Evolutionary conservation across 37 sponge, comb jelly and placozoan species (phyloP).

Genomic region (Haliclona indistincta): DNA sequence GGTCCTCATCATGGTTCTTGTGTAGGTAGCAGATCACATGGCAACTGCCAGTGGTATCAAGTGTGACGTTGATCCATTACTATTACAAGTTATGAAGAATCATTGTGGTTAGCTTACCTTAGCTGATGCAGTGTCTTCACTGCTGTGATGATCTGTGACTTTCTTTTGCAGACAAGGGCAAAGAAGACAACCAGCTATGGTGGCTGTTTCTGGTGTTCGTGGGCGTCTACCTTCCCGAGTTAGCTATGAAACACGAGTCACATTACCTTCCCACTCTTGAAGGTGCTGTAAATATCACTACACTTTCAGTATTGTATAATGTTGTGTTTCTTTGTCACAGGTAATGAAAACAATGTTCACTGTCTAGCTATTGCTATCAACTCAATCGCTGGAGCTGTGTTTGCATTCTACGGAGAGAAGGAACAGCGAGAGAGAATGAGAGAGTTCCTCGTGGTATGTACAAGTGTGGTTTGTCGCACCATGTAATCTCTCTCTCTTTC

Average conservation of each 20-base stretch:
- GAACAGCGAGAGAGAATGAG: slow-evolving; percentile 76
- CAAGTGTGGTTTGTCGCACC: not conserved
- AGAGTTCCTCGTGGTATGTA: slow-evolving; percentile 80
- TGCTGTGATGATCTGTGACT: not conserved
- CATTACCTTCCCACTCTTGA: slow-evolving; percentile 61
- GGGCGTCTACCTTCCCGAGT: slow-evolving; percentile 70
- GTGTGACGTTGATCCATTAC: slow-evolving; percentile 84
- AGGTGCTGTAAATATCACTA: slow-evolving; percentile 9
- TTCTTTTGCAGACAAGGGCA: slow-evolving; percentile 43
- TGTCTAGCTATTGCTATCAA: slow-evolving; percentile 87
- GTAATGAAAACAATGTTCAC: slow-evolving; percentile 92
- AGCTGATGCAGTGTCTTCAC: not conserved
- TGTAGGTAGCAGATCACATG: slow-evolving; percentile 83
- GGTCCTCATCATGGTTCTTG: not conserved
- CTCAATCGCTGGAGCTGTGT: slow-evolving; percentile 72
- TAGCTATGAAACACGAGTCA: slow-evolving; percentile 61
- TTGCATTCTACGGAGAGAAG: slow-evolving; percentile 58
- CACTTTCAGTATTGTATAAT: not conserved
- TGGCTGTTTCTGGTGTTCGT: slow-evolving; percentile 73
- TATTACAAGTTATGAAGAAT: slow-evolving; percentile 45
- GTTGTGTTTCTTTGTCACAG: slow-evolving; percentile 20
- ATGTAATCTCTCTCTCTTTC: not conserved
- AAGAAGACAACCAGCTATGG: slow-evolving; percentile 75
- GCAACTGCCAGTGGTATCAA: slow-evolving; percentile 86
- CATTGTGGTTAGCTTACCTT: slow-evolving; percentile 62